Evolutionary conservation across 2,113 vertebrate species (phyloP), one percentile per base, ranked within the genome.

Genomic region (Phoxinus phoxinus): DNA sequence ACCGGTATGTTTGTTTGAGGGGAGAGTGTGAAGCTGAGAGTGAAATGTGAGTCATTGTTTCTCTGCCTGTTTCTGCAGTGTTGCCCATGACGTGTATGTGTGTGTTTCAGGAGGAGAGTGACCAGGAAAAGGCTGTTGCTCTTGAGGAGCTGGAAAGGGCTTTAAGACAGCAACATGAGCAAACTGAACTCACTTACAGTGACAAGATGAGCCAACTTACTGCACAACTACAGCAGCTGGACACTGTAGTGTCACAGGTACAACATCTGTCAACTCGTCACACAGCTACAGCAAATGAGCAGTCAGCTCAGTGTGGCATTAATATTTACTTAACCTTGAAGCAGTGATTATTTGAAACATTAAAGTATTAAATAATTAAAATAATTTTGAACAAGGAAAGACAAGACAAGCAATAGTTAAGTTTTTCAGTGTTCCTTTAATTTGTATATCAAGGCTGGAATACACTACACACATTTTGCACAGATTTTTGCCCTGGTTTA

Each of bases 211-310:
- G 92, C 81, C 93, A 94, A 84, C 94, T 95, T 48, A 93, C 90
- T 27, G 72, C 85, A 51, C 94, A 95, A 77, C 91, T 95, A 35
- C 92, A 94, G 81, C 91, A 94, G 81, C 92, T 95, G 15, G 94
- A 95, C 19, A 86, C 91, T 65, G 92, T 94, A 37, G 94, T 94
- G n/a, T 83, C 93, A 23, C 92, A 94, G 94, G 94, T 95, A 94
- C 84, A 46, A 21, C 35, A 27, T 53, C 71, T 27, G 1, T 61
- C 58, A 74, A 35, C 30, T 56, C 0, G 1, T 8, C 17, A 53
- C 1, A 30, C n/a, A 75, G 13, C 25, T 11, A 37, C 6, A 48
- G 73, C 73, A 75, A 51, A 51, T 41, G 21, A 71, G 32, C 8
- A 23, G 32, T 23, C 65, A 10, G 30, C 9, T 69, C 19, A 37